Evolutionary conservation across 2,113 vertebrate species (phyloP).

Genomic region (Muntiacus muntjak): DNA sequence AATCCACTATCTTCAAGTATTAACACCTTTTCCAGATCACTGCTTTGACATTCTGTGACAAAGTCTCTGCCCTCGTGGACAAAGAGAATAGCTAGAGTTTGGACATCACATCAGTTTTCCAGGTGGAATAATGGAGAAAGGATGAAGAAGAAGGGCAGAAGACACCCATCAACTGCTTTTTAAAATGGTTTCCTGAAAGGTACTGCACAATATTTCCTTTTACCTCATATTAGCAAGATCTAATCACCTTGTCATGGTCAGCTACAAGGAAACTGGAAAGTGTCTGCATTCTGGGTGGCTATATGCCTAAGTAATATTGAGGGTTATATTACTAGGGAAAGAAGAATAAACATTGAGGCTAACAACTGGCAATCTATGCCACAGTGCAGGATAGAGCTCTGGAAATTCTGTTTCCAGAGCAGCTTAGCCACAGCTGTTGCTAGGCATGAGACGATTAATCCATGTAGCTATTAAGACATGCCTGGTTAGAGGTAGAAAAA

Average conservation of each 20-base stretch:
- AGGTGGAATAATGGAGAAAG: not conserved
- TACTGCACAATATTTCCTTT: not conserved
- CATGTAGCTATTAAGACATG: not conserved
- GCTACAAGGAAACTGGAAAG: not conserved
- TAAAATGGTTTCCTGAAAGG: not conserved
- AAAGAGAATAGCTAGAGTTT: not conserved
- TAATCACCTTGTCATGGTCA: not conserved
- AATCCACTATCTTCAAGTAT: not conserved
- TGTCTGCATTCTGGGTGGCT: not conserved
- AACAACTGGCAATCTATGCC: not conserved
- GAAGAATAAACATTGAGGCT: constrained; percentile 13
- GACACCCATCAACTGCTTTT: not conserved
- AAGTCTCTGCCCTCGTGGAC: not conserved
- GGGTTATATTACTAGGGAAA: constrained; percentile 22
- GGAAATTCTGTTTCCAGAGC: constrained; percentile 37
- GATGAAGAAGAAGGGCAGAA: not conserved
- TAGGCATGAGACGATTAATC: constrained; percentile 39
- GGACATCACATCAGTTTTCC: not conserved
- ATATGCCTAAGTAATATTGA: not conserved
- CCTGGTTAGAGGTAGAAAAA: not conserved
- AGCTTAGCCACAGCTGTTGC: constrained; percentile 21
- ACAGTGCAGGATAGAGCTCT: not conserved
- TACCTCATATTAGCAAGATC: not conserved
- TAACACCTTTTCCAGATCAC: not conserved
- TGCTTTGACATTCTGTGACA: not conserved